Evolutionary conservation across 2,113 vertebrate genomes (phyloP).

Genomic region (Rhabdomys dilectus): DNA sequence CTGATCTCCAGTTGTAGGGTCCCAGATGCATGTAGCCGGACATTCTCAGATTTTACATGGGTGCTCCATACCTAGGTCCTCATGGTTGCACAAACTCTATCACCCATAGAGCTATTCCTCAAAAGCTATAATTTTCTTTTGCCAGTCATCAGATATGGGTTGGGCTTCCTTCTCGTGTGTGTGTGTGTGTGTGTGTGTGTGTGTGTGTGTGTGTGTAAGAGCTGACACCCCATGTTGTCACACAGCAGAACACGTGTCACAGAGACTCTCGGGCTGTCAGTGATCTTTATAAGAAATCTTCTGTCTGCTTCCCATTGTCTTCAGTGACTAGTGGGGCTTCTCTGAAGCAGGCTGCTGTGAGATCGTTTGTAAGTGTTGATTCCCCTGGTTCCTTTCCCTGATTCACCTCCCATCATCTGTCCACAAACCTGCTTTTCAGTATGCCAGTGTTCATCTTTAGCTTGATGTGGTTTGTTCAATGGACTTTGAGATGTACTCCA

Average conservation of each 20-base stretch:
- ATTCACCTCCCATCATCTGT: rapidly evolving
- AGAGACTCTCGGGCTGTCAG: rapidly evolving
- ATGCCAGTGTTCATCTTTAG: rapidly evolving
- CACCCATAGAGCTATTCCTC: not conserved
- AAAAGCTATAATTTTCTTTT: not conserved
- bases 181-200: no score
- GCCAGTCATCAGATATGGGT: not conserved
- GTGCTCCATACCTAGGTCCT: not conserved
- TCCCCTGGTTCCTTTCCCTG: rapidly evolving
- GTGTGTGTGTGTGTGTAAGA: rapidly evolving
- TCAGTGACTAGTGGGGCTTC: rapidly evolving
- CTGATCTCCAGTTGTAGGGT: not conserved
- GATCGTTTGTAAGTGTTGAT: rapidly evolving
- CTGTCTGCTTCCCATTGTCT: not conserved
- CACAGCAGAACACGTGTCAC: rapidly evolving
- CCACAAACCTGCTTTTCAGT: rapidly evolving
- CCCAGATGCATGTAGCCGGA: no score
- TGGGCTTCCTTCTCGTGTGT: not conserved
- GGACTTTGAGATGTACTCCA: rapidly evolving
- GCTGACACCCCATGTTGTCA: not conserved
- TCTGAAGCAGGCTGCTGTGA: rapidly evolving
- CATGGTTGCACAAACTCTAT: not conserved
- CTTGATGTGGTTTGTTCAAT: rapidly evolving
- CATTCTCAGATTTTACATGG: not conserved
- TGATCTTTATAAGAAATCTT: rapidly evolving